Percentiles rank a stretch among this genome's conserved stretches.
Evolutionary conservation across 2,113 vertebrate genomes (phyloP).

Genomic region (Acrocephalus arundinaceus): DNA sequence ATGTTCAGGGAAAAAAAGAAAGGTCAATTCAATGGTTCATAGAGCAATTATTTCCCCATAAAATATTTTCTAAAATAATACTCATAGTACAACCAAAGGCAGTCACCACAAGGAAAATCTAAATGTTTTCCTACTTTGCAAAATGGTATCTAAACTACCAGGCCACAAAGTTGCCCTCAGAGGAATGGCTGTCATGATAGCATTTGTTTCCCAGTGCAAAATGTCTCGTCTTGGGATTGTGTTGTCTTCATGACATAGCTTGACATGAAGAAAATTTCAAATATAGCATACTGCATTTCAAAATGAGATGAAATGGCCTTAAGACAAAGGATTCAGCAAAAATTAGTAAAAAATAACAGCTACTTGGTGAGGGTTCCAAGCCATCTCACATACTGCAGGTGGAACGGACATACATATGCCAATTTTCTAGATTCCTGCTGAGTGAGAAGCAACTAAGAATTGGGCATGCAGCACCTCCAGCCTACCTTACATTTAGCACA

Average conservation of each 20-base stretch:
- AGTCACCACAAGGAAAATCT: not conserved
- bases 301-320: not conserved
- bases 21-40: constrained; percentile 25
- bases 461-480: not conserved
- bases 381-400: not conserved
- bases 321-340: not conserved
- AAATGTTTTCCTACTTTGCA: not conserved
- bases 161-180: not conserved
- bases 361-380: not conserved
- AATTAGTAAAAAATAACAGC: not conserved
- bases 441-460: not conserved
- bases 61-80: constrained; percentile 10
- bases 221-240: not conserved
- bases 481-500: not conserved
- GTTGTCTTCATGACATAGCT: not conserved
- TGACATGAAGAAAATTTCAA: not conserved
- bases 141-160: not conserved
- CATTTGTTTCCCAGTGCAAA: not conserved
- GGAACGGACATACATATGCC: not conserved
- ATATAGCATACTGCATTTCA: not conserved
- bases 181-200: not conserved
- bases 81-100: not conserved
- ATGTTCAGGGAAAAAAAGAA: not conserved
- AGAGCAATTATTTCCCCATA: not conserved
- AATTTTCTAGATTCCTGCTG: not conserved